Conservation (phyloP, 2,888 invertebrate genomes). For the Cenopis cana region DNA sequence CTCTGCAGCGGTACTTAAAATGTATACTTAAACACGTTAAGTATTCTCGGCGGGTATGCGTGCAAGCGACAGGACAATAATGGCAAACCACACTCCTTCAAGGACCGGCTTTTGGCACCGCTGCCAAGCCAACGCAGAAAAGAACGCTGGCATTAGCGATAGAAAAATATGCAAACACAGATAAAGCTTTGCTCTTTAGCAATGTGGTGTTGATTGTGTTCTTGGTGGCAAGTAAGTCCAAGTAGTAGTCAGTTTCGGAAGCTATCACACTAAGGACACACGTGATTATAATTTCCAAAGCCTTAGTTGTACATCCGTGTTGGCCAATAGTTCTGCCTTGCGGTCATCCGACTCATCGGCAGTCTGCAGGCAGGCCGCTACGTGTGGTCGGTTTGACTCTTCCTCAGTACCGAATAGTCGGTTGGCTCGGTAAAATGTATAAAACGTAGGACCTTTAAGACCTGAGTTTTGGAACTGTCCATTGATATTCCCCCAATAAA, state of each 20-base stretch:
- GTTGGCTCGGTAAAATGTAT: background rate
- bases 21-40: slow-evolving; percentile 28
- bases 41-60: slow-evolving; percentile 37
- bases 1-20: slow-evolving; percentile 20
- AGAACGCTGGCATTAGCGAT: background rate
- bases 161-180: slow-evolving; percentile 17
- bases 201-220: background rate
- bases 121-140: slow-evolving; percentile 23
- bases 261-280: slow-evolving; percentile 21
- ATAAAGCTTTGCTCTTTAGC: background rate
- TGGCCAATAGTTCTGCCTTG: slow-evolving; percentile 9
- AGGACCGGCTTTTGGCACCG: slow-evolving; percentile 40
- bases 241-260: slow-evolving; percentile 10
- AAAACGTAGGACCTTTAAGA: slow-evolving; percentile 13
- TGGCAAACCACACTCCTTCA: slow-evolving; percentile 38
- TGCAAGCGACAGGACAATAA: slow-evolving; percentile 36
- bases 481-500: slow-evolving; percentile 64
- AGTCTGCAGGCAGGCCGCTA: slow-evolving; percentile 53
- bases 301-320: background rate
- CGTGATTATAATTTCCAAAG: slow-evolving; percentile 27
- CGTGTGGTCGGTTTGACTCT: slow-evolving; percentile 63
- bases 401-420: slow-evolving; percentile 12
- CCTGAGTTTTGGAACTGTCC: slow-evolving; percentile 45
- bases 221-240: too few relatives aligned
- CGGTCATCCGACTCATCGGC: slow-evolving; percentile 43